Conservation (phyloP, 2,888 invertebrate species). For the Torymus aiolomorphi region DNA sequence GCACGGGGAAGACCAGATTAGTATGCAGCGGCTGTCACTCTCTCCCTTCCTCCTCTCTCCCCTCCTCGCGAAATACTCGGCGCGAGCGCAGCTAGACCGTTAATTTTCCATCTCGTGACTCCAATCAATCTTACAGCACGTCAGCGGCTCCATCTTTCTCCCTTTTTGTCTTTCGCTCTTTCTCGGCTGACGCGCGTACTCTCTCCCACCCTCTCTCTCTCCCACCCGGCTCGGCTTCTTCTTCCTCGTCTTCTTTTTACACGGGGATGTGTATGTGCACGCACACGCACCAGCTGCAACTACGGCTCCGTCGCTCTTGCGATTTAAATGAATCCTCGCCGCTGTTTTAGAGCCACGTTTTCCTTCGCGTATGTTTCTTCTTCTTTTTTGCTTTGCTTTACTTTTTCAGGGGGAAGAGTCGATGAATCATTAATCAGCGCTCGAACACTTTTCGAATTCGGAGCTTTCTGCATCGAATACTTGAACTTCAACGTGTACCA, state of each 20-base stretch:
- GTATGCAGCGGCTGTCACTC: conserved; percentile 72
- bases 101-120: conserved; percentile 75
- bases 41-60: conserved; percentile 59
- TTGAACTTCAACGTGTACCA: conserved; percentile 35
- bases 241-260: not conserved
- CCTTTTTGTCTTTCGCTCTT: conserved; percentile 54
- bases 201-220: not conserved
- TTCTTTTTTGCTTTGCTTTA: not conserved
- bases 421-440: conserved; percentile 49
- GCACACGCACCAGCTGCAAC: not conserved
- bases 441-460: not conserved
- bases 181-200: conserved; percentile 28
- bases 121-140: conserved; percentile 74
- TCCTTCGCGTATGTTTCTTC: not conserved
- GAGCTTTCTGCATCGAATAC: conserved; percentile 11
- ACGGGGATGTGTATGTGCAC: not conserved
- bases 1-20: conserved; percentile 62
- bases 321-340: conserved; percentile 50
- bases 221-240: not conserved
- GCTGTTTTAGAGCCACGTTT: conserved; percentile 28
- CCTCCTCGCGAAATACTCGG: conserved; percentile 61
- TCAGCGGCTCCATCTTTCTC: conserved; percentile 67
- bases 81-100: conserved; percentile 66
- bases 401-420: conserved; percentile 1
- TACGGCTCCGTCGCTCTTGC: not conserved